Conservation (phyloP, 1,140 invertebrate species). For the Halesus radiatus region DNA sequence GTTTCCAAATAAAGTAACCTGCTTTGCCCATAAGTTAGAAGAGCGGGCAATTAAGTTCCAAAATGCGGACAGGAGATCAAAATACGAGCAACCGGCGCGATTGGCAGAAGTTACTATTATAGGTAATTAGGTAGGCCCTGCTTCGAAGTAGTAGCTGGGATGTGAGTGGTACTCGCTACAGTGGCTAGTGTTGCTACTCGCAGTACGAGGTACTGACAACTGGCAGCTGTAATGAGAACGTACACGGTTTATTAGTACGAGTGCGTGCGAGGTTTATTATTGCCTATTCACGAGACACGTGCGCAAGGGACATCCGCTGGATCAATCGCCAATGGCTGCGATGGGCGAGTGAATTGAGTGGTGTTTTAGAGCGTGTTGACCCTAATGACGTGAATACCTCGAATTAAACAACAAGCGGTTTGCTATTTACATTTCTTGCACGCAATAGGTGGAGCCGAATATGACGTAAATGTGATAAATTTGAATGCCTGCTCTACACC, state of each 20-base stretch:
- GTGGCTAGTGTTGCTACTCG: no score
- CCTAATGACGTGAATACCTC: conserved; percentile 1
- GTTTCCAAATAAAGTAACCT: conserved; percentile 25
- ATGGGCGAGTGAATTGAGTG: conserved; percentile 18
- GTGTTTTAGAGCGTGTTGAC: conserved; percentile 14
- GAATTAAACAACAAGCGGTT: no score
- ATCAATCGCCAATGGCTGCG: conserved; percentile 1
- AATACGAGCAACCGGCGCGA: neutral
- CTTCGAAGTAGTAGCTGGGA: no score
- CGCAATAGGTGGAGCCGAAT: no score
- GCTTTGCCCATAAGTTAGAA: conserved; percentile 20
- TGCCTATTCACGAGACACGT: conserved; percentile 8
- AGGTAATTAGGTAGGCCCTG: no score
- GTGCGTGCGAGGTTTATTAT: conserved; percentile 4
- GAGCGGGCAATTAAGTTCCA: conserved; percentile 4
- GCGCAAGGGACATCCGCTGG: conserved; percentile 18
- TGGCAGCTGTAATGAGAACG: no score
- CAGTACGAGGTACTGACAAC: no score
- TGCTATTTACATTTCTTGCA: no score
- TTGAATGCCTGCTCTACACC: no score
- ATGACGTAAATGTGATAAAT: no score
- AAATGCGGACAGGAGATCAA: conserved; percentile 9
- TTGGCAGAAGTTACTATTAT: neutral
- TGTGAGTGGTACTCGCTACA: no score
- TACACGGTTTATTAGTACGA: neutral